phyloP scores from a whole-genome alignment of 2,888 invertebrate genomes.

The Tetrapedia diversipes region DNA sequence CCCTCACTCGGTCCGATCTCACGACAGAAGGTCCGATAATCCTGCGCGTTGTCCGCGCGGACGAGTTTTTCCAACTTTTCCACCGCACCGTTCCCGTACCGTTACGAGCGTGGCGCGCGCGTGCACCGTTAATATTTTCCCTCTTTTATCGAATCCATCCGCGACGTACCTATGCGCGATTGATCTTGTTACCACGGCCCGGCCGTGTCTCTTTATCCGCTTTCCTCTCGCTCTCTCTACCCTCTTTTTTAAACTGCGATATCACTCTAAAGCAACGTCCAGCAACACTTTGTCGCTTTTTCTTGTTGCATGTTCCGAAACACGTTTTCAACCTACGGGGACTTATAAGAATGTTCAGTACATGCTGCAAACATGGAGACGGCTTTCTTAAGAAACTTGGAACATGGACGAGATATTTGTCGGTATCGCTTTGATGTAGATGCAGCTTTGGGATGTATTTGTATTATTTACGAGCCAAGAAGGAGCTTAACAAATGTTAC shows the following conservation, averaged over 20 bases:
- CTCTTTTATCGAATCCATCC: constrained; percentile 48
- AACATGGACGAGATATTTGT: too few species aligned
- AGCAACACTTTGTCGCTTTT: too few species aligned
- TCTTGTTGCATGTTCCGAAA: too few species aligned
- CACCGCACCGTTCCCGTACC: constrained; percentile 16
- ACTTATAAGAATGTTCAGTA: too few species aligned
- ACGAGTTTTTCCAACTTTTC: constrained; percentile 59
- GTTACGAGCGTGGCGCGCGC: constrained; percentile 10
- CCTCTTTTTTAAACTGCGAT: not conserved
- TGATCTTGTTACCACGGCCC: constrained; percentile 50
- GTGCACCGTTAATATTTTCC: constrained; percentile 44
- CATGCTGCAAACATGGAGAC: too few species aligned
- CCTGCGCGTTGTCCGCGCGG: constrained; percentile 59
- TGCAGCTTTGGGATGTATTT: too few species aligned
- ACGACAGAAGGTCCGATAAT: constrained; percentile 66
- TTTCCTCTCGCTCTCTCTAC: constrained; percentile 11
- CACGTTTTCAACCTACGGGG: too few species aligned
- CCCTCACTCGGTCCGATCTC: constrained; percentile 68
- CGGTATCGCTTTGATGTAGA: too few species aligned
- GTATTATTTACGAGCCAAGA: too few species aligned
- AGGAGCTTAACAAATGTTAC: too few species aligned
- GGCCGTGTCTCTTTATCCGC: constrained; percentile 20
- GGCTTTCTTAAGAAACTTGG: too few species aligned
- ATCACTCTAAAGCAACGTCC: too few species aligned
- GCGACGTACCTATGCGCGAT: constrained; percentile 44